Conservation (phyloP, 2,113 vertebrate genomes). For the Columba livia region DNA sequence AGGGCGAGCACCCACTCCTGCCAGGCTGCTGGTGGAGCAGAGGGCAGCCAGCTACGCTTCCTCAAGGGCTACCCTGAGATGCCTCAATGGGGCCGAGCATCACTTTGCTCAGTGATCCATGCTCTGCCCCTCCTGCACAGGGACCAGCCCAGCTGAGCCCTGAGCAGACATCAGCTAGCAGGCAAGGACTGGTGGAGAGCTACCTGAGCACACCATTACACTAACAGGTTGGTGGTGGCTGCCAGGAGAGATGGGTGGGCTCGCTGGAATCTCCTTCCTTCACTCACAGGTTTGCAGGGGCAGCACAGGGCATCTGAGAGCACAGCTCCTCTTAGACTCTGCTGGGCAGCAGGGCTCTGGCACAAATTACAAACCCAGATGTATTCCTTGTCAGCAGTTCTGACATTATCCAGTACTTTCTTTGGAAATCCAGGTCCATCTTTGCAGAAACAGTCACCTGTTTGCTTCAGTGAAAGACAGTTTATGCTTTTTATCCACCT, state of each 20-base stretch:
- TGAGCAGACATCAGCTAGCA: neutral
- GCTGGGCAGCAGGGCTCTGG: neutral
- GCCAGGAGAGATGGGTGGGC: no score
- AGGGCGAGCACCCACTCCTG: neutral
- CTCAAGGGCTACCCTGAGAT: neutral
- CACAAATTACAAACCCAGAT: neutral
- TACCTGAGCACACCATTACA: accelerated
- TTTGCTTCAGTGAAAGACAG: neutral
- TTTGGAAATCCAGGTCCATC: neutral
- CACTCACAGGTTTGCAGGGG: no score
- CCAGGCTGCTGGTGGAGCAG: neutral
- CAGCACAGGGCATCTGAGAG: accelerated
- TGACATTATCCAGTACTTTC: neutral
- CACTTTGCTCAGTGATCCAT: neutral
- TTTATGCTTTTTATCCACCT: neutral
- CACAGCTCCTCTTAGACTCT: neutral
- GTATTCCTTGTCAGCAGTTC: neutral
- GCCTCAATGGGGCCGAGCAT: accelerated
- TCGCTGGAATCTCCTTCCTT: accelerated
- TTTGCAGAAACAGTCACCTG: neutral
- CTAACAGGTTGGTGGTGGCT: neutral
- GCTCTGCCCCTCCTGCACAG: neutral
- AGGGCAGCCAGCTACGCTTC: neutral
- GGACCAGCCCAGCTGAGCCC: neutral
- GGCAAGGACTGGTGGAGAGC: neutral